Evolutionary conservation across 2,797 vertebrate genomes (phyloP).

Genomic region (Ceyx erithaca): DNA sequence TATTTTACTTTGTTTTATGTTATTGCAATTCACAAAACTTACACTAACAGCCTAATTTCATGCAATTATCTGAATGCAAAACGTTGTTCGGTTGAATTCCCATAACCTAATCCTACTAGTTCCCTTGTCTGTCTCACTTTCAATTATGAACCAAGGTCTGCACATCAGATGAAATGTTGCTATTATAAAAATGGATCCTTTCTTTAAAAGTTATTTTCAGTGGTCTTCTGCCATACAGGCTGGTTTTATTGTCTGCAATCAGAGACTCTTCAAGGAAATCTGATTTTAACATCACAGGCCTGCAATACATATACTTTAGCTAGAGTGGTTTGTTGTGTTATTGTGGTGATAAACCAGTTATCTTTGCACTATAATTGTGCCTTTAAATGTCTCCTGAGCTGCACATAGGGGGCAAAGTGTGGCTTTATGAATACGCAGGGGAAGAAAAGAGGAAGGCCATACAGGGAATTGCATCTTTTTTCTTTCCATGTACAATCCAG

Average conservation of each 20-base stretch:
- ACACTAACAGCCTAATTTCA: conserved; percentile 52
- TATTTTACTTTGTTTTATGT: conserved; percentile 60
- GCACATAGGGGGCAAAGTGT: not conserved
- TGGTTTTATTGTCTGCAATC: conserved; percentile 17
- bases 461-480: not conserved
- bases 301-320: not conserved
- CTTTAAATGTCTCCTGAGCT: not conserved
- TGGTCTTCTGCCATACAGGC: not conserved
- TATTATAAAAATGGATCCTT: conserved; percentile 16
- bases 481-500: not conserved
- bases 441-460: not conserved
- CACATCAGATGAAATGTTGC: conserved; percentile 6
- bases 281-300: conserved; percentile 21
- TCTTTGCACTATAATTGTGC: conserved; percentile 9
- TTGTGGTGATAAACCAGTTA: not conserved
- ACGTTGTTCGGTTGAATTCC: conserved; percentile 44
- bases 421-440: not conserved
- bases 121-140: conserved; percentile 40
- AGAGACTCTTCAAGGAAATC: conserved; percentile 17
- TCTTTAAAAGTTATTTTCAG: conserved; percentile 30
- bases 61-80: conserved; percentile 62
- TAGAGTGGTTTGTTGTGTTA: not conserved
- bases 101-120: conserved; percentile 3
- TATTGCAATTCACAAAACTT: conserved; percentile 41
- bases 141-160: conserved; percentile 25